Evolutionary conservation across 2,113 vertebrate species (phyloP), one percentile per base, ranked within the genome.

Genomic region (Elephas maximus): DNA sequence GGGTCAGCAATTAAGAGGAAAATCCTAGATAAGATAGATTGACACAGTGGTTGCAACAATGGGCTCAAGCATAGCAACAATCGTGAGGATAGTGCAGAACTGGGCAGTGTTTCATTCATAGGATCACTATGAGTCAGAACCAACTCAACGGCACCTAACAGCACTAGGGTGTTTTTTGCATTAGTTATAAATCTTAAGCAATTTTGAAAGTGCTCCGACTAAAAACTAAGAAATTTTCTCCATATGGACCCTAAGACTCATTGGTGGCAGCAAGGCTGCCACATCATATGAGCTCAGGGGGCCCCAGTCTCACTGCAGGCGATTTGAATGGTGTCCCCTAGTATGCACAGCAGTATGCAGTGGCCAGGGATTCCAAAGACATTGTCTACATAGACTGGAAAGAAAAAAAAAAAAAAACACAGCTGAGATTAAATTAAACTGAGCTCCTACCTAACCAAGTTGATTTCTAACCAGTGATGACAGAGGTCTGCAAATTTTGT

Each of bases 121-220:
- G 53, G 11, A 57, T 57, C 15, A 17, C 15, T 57, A 57, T 57
- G 11, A 57, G 53, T 57, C 53, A 14, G 53, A 57, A 57, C 48
- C 53, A 57, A 57, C 53, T 15, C 53, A 57, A 57, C 11, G 15
- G 53, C 53, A 57, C 53, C 53, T 57, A 57, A 57, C 53, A 57
- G 15, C 53, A 57, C 8, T 85, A 89, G 45, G 45, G 1, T 73
- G 6, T 57, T 90, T 76, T 73, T 67, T 48, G 33, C 30, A 51
- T 76, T 63, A 28, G 30, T 88, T 93, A 73, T 18, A 45, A 82
- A 79, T 90, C 44, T 85, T 18, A 67, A 53, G n/a, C 37, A 78
- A 71, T 82, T 91, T 62, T 78, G 81, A 78, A 95, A 67, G 63
- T 71, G 24, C 45, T 91, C 18, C 28, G 57, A 83, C 37, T 57